Percentiles rank a stretch among this genome's conserved stretches.
These are phyloP conservation scores for Echiichthys vipera DNA, from an alignment of 2,797 vertebrate species.

Conservation along the genomic window DNA sequence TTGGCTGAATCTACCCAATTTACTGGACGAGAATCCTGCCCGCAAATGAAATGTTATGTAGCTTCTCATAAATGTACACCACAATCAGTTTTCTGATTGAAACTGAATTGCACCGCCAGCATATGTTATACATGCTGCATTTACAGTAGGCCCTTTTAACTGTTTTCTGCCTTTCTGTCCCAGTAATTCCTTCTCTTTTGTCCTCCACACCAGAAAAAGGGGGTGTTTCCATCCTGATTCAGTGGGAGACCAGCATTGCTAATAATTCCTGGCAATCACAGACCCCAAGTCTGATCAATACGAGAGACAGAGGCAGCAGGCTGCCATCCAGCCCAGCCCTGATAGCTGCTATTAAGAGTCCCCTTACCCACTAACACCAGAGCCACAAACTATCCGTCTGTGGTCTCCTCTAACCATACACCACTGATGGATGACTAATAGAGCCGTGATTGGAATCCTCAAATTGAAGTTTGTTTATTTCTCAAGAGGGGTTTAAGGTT, in stretches of 20 bases:
- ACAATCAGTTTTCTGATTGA: slow-evolving; percentile 12
- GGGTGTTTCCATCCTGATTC: slow-evolving; percentile 56
- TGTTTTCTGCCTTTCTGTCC: slow-evolving; percentile 4
- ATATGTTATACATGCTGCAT: background rate
- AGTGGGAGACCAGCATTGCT: slow-evolving; percentile 44
- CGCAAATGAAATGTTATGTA: background rate
- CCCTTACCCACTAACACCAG: slow-evolving; percentile 64
- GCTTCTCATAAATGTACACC: background rate
- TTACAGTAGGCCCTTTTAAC: slow-evolving; percentile 1
- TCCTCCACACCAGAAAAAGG: slow-evolving; percentile 23
- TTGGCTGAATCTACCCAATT: background rate
- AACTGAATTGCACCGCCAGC: background rate
- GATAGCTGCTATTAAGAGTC: slow-evolving; percentile 73
- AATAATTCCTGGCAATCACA: slow-evolving; percentile 75
- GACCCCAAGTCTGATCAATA: slow-evolving; percentile 72
- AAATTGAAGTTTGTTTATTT: slow-evolving; percentile 66
- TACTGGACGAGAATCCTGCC: background rate
- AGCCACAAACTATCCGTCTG: slow-evolving; percentile 63
- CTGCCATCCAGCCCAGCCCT: slow-evolving; percentile 67
- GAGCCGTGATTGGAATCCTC: slow-evolving; percentile 57
- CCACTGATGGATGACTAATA: slow-evolving; percentile 65
- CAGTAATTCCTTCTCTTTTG: slow-evolving; percentile 26
- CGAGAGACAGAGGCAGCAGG: slow-evolving; percentile 68
- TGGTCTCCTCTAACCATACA: slow-evolving; percentile 61
- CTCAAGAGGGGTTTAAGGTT: slow-evolving; percentile 48